A percentile compares a stretch with the other conserved stretches of the same genome.
Evolutionary conservation across 2,888 invertebrate species (phyloP).

Genomic region (Thereva nobilitata): DNA sequence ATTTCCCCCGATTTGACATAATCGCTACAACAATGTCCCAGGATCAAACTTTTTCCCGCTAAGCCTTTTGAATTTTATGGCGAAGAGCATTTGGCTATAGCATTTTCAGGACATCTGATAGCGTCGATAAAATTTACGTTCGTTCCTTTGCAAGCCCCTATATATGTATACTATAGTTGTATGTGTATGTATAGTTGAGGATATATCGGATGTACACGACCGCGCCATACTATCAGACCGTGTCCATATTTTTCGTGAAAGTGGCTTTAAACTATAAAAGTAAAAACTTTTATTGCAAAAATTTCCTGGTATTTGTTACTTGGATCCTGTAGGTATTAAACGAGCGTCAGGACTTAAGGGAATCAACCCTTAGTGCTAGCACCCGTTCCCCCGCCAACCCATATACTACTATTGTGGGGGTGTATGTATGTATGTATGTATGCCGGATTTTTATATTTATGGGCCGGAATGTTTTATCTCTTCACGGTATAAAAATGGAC

Average conservation of each 20-base stretch:
- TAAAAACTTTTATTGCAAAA: slow-evolving; percentile 29
- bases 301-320: slow-evolving; percentile 14
- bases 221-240: neutral
- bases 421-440: slow-evolving; percentile 1
- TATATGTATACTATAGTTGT: no score
- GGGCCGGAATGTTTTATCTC: slow-evolving; percentile 26
- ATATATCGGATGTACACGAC: neutral
- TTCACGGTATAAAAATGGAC: slow-evolving; percentile 18
- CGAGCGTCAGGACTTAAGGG: neutral
- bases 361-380: no score
- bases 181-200: no score
- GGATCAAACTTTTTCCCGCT: no score
- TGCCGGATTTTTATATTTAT: slow-evolving; percentile 30
- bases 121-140: no score
- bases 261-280: slow-evolving; percentile 23
- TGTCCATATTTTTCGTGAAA: slow-evolving; percentile 18
- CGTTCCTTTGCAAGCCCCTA: no score
- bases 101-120: no score
- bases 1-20: no score
- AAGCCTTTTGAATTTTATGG: no score
- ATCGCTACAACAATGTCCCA: no score
- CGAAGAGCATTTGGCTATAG: no score
- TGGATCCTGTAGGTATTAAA: slow-evolving; percentile 14
- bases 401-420: slow-evolving; percentile 1
- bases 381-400: neutral